These are phyloP conservation scores for Tragopan temminckii DNA, from an alignment of 2,797 vertebrate species.

Conservation along the genomic window DNA sequence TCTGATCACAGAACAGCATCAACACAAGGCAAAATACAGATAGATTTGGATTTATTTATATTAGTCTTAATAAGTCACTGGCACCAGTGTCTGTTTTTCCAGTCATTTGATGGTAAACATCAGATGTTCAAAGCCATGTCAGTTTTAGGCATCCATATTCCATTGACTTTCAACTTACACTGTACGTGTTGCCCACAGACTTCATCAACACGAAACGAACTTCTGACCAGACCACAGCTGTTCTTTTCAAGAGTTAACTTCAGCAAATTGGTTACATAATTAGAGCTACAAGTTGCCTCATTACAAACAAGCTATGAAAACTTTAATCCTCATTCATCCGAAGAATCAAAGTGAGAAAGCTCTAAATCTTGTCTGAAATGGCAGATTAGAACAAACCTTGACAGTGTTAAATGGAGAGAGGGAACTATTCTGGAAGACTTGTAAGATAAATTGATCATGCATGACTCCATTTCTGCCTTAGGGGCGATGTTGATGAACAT, in stretches of 20 bases:
- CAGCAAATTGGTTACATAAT: slow-evolving; percentile 22
- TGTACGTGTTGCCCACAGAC: background rate
- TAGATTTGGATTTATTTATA: slow-evolving; percentile 20
- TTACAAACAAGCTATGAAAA: slow-evolving; percentile 46
- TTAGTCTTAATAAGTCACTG: background rate
- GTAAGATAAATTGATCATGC: slow-evolving; percentile 68
- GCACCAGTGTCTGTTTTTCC: background rate
- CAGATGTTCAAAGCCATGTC: background rate
- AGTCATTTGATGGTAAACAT: background rate
- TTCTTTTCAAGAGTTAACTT: slow-evolving; percentile 48
- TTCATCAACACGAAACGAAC: slow-evolving; percentile 11
- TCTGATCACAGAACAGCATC: slow-evolving; percentile 12
- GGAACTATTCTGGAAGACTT: slow-evolving; percentile 54
- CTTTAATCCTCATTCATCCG: slow-evolving; percentile 28
- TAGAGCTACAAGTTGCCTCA: slow-evolving; percentile 35
- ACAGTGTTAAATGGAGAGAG: slow-evolving; percentile 57
- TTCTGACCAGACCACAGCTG: background rate
- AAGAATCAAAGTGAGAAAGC: slow-evolving; percentile 45
- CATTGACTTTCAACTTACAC: background rate
- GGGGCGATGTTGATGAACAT: slow-evolving; percentile 30
- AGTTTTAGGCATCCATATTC: slow-evolving; percentile 6
- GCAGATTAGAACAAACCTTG: slow-evolving; percentile 62
- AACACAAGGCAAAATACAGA: background rate
- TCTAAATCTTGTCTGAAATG: slow-evolving; percentile 59
- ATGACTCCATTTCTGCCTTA: slow-evolving; percentile 37